phyloP scores from a whole-genome alignment of 2,888 invertebrate species.

The Acanthosoma haemorrhoidale region DNA sequence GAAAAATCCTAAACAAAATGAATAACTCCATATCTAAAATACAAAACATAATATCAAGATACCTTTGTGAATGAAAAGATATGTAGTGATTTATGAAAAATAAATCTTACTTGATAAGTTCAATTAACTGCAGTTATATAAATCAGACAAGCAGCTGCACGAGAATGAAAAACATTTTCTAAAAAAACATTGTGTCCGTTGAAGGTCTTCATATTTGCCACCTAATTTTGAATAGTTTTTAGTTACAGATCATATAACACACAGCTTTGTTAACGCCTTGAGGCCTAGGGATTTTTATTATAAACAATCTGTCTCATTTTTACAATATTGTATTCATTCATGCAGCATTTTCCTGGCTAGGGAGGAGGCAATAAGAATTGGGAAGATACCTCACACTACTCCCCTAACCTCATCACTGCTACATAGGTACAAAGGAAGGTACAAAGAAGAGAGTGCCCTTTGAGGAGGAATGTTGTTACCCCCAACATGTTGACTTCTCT shows the following conservation, averaged over 20 bases:
- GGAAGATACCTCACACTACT: too few species aligned
- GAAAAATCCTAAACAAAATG: constrained; percentile 74
- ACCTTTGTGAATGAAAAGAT: neutral
- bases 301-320: too few species aligned
- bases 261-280: too few species aligned
- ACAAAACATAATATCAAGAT: neutral
- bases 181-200: constrained; percentile 65
- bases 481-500: too few species aligned
- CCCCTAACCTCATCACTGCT: too few species aligned
- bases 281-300: too few species aligned
- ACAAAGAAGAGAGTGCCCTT: too few species aligned
- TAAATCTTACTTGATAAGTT: constrained; percentile 57
- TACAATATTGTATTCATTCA: too few species aligned
- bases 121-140: constrained; percentile 83
- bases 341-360: too few species aligned
- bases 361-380: too few species aligned
- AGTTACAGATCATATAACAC: constrained; percentile 50
- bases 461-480: too few species aligned
- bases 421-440: too few species aligned
- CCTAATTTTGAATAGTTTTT: constrained; percentile 49
- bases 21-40: constrained; percentile 81
- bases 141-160: constrained; percentile 78
- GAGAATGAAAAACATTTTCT: constrained; percentile 72
- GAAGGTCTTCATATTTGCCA: constrained; percentile 48
- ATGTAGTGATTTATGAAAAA: neutral